phyloP scores from a whole-genome alignment of 1,140 invertebrate species.

The Bombyx mori region ASM3026992v2 NC_085119.1:8763501-8764000 shows the following conservation, averaged over 20 bases:
- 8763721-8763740: too few species aligned
- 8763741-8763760: too few species aligned
- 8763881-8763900: too few species aligned
- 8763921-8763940: not conserved
- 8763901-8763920: too few species aligned
- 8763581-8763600: slow-evolving; percentile 42
- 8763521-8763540: slow-evolving; percentile 26
- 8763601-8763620: slow-evolving; percentile 60
- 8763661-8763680: slow-evolving; percentile 25
- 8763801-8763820: too few species aligned
- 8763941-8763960: not conserved
- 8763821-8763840: too few species aligned
- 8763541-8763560: slow-evolving; percentile 21
- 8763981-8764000: too few species aligned
- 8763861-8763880: slow-evolving; percentile 1
- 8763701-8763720: slow-evolving; percentile 18
- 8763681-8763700: slow-evolving; percentile 20
- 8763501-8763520: too few species aligned
- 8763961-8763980: too few species aligned
- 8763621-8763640: slow-evolving; percentile 55
- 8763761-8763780: too few species aligned
- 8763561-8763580: slow-evolving; percentile 8
- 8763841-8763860: not conserved
- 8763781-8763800: too few species aligned
- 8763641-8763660: slow-evolving; percentile 49